These are phyloP conservation scores for Danionella dracula DNA, from an alignment of 2,797 vertebrate genomes.

Conservation along the genomic window DNA sequence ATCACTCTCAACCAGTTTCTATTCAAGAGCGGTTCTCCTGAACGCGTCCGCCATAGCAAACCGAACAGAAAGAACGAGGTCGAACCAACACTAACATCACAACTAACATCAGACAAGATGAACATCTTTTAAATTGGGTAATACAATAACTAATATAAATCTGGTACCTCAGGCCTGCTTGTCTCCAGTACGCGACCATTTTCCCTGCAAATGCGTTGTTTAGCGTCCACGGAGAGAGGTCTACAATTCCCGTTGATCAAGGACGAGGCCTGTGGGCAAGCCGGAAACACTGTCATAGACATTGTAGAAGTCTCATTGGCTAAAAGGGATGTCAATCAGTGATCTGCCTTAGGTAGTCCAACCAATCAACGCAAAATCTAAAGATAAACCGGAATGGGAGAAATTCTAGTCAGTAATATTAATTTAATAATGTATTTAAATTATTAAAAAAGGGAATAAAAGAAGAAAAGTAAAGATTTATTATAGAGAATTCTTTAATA, in stretches of 20 bases:
- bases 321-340: neutral
- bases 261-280: conserved; percentile 10
- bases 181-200: conserved; percentile 44
- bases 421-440: too few species aligned
- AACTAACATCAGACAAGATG: neutral
- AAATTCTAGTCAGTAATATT: too few species aligned
- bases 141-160: neutral
- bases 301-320: neutral
- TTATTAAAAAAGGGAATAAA: too few species aligned
- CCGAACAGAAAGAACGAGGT: neutral
- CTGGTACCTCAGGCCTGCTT: conserved; percentile 34
- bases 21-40: too few species aligned
- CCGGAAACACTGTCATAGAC: neutral
- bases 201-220: neutral
- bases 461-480: too few species aligned
- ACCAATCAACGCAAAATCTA: neutral
- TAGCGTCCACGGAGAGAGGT: neutral
- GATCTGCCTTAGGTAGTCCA: neutral
- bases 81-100: neutral
- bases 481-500: too few species aligned
- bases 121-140: too few species aligned
- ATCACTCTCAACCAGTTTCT: too few species aligned
- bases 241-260: neutral
- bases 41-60: neutral
- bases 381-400: too few species aligned